Conservation (phyloP, 2,113 vertebrate genomes). For the Carollia perspicillata region DNA sequence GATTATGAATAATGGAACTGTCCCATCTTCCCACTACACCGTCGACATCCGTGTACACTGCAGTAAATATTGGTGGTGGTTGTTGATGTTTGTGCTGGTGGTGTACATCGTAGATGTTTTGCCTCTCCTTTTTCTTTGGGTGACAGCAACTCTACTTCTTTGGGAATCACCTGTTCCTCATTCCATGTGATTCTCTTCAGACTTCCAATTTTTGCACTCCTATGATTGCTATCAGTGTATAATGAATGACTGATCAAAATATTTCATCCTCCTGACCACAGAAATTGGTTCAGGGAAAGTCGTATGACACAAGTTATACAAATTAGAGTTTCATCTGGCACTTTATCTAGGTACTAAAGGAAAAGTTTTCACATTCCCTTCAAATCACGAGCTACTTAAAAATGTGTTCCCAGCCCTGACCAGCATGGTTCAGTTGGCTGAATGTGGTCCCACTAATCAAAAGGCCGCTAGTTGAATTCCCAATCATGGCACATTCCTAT, state of each 20-base stretch:
- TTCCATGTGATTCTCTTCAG: neutral
- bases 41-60: neutral
- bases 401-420: neutral
- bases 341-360: neutral
- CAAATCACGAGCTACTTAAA: neutral
- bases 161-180: neutral
- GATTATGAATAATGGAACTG: neutral
- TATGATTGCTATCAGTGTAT: neutral
- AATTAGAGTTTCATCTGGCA: neutral
- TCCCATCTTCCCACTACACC: rapidly evolving
- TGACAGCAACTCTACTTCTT: neutral
- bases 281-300: neutral
- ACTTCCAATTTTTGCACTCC: neutral
- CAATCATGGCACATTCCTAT: too few relatives aligned
- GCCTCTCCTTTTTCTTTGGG: neutral
- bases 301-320: neutral
- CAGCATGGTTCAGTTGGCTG: too few relatives aligned
- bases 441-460: too few relatives aligned
- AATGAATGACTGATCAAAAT: neutral
- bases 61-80: neutral
- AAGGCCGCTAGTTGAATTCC: too few relatives aligned
- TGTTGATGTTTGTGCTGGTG: too few relatives aligned
- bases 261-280: neutral
- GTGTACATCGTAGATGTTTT: neutral
- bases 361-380: neutral